Evolutionary conservation across 2,888 invertebrate species (phyloP), one percentile per base, ranked within the genome.

Genomic region (Diarsia dahlii): DNA sequence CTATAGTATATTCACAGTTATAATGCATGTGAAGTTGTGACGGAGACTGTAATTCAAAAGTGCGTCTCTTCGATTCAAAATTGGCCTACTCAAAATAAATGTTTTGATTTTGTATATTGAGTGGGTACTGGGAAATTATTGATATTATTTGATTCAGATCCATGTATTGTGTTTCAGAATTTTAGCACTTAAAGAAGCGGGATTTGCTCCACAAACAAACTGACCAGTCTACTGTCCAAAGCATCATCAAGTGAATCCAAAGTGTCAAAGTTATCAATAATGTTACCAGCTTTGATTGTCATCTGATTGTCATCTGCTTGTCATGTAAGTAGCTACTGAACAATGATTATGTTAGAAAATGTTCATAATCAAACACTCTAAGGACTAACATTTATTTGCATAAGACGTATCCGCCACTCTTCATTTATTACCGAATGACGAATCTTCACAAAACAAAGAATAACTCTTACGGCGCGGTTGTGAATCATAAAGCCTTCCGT

Each of bases 91-190:
- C 39, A 39, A 39, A 39, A 39, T 39, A 39, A 39, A 39, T 39
- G 8, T 8, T 39, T 39, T 39, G 39, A 39, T 39, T 39, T 39
- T 39, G 39, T 39, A 39, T 39, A 8, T 39, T 39, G 39, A 15
- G 48, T 48, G 13, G 12, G 13, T 58, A 18, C 28, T 18, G 60
- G 34, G 23, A 9, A 18, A 34, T 34, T 9, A 34, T 13, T 46
- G 52, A 54, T 54, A 39, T 34, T 39, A 4, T 54, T 54, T 54
- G 0, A 71, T 23, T 52, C 12, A 62, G 34, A 10, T 39, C 1
- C n/a, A 48, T 77, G 9, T 0, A 34, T 28, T 63, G 1, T 77
- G 18, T 80, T 80, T 54, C 78, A 82, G 78, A 50, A 64, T 23
- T 10, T 34, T 13, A 18, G 0, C 2, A 28, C 48, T 45, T 34